Evolutionary conservation across 2,797 vertebrate species (phyloP).

Genomic region (Anabas testudineus): DNA sequence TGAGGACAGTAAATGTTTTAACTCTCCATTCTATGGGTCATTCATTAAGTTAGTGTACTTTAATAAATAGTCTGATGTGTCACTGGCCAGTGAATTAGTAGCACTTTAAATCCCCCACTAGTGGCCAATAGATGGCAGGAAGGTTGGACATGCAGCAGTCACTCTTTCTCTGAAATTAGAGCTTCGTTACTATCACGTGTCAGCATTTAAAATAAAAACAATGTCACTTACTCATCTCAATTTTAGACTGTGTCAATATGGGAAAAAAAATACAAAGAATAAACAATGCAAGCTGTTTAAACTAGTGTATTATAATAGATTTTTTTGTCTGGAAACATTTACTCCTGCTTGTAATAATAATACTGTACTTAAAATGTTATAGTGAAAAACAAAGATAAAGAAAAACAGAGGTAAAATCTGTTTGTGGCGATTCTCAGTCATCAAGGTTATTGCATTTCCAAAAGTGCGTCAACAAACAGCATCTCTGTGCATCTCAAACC

Average conservation of each 20-base stretch:
- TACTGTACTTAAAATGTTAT: background rate
- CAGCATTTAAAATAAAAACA: conserved; percentile 24
- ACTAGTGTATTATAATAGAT: too few relatives aligned
- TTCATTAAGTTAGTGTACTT: conserved; percentile 88
- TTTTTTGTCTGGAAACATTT: background rate
- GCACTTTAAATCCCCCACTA: conserved; percentile 81
- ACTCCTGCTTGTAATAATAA: background rate
- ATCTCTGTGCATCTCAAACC: background rate
- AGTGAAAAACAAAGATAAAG: too few relatives aligned
- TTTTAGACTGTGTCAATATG: too few relatives aligned
- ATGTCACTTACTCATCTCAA: background rate
- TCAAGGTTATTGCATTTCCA: background rate
- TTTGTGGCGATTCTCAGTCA: background rate
- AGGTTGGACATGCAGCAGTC: conserved; percentile 67
- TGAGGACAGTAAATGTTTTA: conserved; percentile 86
- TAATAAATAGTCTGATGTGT: conserved; percentile 87
- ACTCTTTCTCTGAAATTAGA: conserved; percentile 62
- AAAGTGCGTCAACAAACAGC: background rate
- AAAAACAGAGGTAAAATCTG: background rate
- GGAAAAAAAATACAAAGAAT: too few relatives aligned
- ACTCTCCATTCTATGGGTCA: conserved; percentile 86
- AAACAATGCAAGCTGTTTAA: too few relatives aligned
- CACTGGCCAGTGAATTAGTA: conserved; percentile 85
- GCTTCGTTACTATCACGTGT: background rate
- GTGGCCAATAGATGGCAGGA: conserved; percentile 74